These are phyloP conservation scores for Calephelis nemesis DNA, from an alignment of 1,140 invertebrate species.

Conservation along the genomic window DNA sequence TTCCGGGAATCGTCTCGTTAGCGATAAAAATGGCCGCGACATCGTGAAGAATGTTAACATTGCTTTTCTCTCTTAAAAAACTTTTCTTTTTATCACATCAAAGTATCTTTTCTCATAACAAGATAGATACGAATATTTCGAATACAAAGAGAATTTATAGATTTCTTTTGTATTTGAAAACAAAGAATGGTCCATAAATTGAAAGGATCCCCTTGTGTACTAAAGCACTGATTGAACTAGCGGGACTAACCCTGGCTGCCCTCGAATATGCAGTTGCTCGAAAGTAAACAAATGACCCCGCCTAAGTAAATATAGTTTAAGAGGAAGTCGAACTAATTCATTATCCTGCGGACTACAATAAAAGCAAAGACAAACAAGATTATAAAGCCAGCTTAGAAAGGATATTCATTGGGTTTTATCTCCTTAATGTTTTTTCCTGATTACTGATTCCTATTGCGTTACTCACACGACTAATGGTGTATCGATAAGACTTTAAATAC, in stretches of 20 bases:
- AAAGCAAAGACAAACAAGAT: constrained; percentile 50
- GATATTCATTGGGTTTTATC: neutral
- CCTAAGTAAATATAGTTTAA: constrained; percentile 61
- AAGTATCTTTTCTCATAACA: constrained; percentile 49
- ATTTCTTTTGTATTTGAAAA: constrained; percentile 34
- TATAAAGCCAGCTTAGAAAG: constrained; percentile 12
- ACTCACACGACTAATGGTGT: constrained; percentile 1
- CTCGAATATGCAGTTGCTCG: constrained; percentile 52
- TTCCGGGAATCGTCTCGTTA: constrained; percentile 63
- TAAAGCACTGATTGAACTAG: constrained; percentile 64
- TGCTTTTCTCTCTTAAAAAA: constrained; percentile 50
- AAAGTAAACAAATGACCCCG: constrained; percentile 62
- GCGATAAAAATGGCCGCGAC: constrained; percentile 59
- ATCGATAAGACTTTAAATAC: constrained; percentile 13
- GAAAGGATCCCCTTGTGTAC: constrained; percentile 48
- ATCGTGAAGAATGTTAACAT: constrained; percentile 56
- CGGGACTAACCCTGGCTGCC: constrained; percentile 54
- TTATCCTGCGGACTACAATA: constrained; percentile 61
- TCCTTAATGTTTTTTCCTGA: constrained; percentile 9
- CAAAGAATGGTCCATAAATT: constrained; percentile 46
- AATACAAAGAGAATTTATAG: constrained; percentile 36
- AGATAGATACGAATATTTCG: constrained; percentile 41
- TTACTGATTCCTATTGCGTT: constrained; percentile 1
- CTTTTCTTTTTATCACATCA: constrained; percentile 58
- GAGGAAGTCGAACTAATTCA: constrained; percentile 68